These are phyloP conservation scores for Erethizon dorsatum DNA, from an alignment of 2,797 vertebrate genomes.

Conservation along the genomic window DNA sequence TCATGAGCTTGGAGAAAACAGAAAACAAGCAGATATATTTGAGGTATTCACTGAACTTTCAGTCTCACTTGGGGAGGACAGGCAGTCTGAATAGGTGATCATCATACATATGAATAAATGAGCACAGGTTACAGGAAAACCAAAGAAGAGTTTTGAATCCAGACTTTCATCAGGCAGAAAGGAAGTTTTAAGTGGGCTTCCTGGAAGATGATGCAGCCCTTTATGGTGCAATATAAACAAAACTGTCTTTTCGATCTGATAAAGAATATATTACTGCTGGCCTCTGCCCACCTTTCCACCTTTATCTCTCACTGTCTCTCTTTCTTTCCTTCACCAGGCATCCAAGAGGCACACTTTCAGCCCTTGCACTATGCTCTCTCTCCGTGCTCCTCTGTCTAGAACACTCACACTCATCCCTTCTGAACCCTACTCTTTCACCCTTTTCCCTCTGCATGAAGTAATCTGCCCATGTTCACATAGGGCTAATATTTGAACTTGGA, in stretches of 20 bases:
- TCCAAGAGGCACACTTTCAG: not conserved
- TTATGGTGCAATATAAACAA: not conserved
- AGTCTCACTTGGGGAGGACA: not conserved
- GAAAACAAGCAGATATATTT: not conserved
- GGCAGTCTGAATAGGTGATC: not conserved
- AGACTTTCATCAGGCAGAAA: constrained; percentile 16
- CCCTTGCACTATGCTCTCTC: not conserved
- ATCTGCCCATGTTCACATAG: not conserved
- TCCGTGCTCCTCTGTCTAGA: not conserved
- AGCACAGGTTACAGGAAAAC: not conserved
- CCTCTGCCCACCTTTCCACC: not conserved
- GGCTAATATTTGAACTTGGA: not conserved
- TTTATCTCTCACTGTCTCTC: not conserved
- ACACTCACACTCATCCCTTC: not conserved
- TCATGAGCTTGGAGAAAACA: not conserved
- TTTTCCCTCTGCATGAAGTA: not conserved
- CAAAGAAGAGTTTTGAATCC: not conserved
- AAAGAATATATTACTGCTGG: not conserved
- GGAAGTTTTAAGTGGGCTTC: not conserved
- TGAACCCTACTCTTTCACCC: not conserved
- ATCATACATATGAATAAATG: not conserved
- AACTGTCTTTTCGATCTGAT: constrained; percentile 2
- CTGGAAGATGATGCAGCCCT: not conserved
- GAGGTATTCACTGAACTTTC: not conserved
- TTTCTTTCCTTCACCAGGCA: not conserved